phyloP scores from a whole-genome alignment of 1,140 invertebrate species.

The Andrena cerasifolii region DNA sequence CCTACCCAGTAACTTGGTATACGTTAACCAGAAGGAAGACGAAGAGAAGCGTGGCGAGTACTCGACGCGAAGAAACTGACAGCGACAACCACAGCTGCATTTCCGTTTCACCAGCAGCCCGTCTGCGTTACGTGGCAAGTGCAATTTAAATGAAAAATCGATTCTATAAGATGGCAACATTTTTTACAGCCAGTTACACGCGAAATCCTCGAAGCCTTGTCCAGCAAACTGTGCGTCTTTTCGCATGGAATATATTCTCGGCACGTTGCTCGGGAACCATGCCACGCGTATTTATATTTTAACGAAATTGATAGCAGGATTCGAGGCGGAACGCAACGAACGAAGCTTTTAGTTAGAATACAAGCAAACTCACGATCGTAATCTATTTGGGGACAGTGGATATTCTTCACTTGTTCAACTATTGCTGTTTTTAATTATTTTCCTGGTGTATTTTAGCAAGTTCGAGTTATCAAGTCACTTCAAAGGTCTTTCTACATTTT shows the following conservation, averaged over 20 bases:
- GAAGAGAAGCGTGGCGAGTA: neutral
- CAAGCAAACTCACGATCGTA: too few relatives aligned
- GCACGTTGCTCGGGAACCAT: neutral
- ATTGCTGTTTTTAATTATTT: too few relatives aligned
- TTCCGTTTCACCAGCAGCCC: conserved; percentile 7
- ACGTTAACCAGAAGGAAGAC: neutral
- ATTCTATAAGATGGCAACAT: conserved; percentile 8
- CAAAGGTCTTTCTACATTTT: too few relatives aligned
- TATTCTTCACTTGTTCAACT: too few relatives aligned
- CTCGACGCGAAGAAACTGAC: conserved; percentile 5
- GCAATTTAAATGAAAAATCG: conserved; percentile 24
- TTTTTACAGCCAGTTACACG: neutral
- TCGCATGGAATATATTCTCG: conserved; percentile 15
- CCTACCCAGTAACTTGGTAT: neutral
- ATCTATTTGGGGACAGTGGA: too few relatives aligned
- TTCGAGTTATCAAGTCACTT: too few relatives aligned
- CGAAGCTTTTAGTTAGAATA: too few relatives aligned
- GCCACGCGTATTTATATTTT: neutral
- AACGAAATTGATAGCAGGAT: conserved; percentile 13
- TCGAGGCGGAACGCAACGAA: neutral
- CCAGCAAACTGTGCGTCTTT: neutral
- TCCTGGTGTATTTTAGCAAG: too few relatives aligned
- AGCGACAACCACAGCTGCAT: neutral
- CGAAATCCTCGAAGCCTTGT: too few relatives aligned
- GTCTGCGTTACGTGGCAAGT: neutral